Evolutionary conservation across 2,797 vertebrate species (phyloP).

Genomic region (Distichodus sexfasciatus): DNA sequence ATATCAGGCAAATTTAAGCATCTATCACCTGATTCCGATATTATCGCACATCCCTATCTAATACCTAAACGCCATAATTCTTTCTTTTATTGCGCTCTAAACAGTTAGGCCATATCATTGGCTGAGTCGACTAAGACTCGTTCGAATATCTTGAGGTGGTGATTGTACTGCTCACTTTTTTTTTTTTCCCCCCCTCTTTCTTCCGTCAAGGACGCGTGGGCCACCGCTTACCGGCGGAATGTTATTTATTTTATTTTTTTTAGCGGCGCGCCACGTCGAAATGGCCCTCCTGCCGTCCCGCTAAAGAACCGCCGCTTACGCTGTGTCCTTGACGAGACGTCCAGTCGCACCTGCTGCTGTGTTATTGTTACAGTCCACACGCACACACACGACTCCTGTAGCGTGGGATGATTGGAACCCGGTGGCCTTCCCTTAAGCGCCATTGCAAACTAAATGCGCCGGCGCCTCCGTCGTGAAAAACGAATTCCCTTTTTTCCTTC

Average conservation of each 20-base stretch:
- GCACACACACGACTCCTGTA: constrained; percentile 55
- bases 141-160: constrained; percentile 60
- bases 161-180: constrained; percentile 61
- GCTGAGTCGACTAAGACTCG: no score
- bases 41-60: no score
- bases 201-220: constrained; percentile 65
- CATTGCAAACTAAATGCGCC: constrained; percentile 4
- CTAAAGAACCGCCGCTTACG: constrained; percentile 66
- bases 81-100: no score
- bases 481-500: no score
- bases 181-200: constrained; percentile 34
- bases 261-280: constrained; percentile 56
- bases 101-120: no score
- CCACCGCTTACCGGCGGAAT: constrained; percentile 62
- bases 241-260: no score
- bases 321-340: constrained; percentile 66
- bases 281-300: constrained; percentile 61
- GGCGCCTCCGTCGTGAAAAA: neutral
- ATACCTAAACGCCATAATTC: no score
- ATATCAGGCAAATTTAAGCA: no score
- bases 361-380: constrained; percentile 66
- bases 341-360: constrained; percentile 68
- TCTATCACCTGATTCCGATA: no score
- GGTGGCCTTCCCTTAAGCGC: constrained; percentile 54
- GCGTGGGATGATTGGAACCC: constrained; percentile 72